phyloP scores from a whole-genome alignment of 2,797 vertebrate genomes.

The Psittacula derbiana region DNA sequence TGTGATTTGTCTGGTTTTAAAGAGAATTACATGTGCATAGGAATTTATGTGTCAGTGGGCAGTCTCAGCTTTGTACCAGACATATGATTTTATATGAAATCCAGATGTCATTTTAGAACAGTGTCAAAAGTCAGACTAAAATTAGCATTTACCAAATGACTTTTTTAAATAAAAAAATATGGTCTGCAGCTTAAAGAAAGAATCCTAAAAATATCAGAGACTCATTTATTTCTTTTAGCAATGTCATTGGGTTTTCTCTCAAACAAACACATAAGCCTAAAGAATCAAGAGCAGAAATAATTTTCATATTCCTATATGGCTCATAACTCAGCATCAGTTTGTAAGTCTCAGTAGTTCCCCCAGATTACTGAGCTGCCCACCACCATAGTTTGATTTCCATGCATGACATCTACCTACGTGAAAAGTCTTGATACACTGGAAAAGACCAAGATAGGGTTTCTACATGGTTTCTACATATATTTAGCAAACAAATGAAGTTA shows the following conservation, averaged over 20 bases:
- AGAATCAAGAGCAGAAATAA: not conserved
- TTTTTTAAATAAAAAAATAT: constrained; percentile 16
- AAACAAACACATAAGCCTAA: not conserved
- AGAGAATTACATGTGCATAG: not conserved
- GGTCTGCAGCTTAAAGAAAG: not conserved
- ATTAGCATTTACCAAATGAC: not conserved
- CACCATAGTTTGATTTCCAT: not conserved
- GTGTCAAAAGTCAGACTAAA: constrained; percentile 50
- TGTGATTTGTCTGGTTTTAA: not conserved
- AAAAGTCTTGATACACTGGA: not conserved
- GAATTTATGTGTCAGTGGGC: constrained; percentile 20
- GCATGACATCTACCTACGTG: not conserved
- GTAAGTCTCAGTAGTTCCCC: not conserved
- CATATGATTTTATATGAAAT: constrained; percentile 31
- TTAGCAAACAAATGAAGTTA: not conserved
- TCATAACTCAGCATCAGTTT: not conserved
- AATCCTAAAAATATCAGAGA: not conserved
- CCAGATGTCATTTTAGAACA: constrained; percentile 35
- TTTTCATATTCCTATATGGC: not conserved
- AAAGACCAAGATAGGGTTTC: not conserved
- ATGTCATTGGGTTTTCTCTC: not conserved
- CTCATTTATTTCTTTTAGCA: not conserved
- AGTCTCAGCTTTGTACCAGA: constrained; percentile 37
- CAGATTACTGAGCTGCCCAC: not conserved
- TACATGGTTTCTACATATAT: not conserved